These are phyloP conservation scores for Drosophila varians DNA, from an alignment of 1,140 invertebrate genomes.

Conservation along the genomic window DNA sequence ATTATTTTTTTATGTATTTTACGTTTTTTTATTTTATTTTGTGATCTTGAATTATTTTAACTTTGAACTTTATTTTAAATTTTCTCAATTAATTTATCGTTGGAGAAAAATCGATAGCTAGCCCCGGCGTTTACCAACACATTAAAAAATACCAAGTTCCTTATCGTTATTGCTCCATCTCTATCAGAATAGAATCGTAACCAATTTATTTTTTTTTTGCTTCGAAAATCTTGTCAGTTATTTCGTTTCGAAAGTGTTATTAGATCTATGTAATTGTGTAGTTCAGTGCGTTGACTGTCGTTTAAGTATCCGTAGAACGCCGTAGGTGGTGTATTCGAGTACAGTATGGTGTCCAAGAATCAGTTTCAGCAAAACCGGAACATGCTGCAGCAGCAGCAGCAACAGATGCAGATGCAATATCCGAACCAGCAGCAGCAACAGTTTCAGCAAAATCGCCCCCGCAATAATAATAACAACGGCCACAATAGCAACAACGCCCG, in stretches of 20 bases:
- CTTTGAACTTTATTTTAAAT: background rate
- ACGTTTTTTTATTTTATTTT: too few species aligned
- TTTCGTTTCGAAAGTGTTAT: background rate
- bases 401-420: background rate
- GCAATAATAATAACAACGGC: slow-evolving; percentile 10
- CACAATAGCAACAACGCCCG: slow-evolving; percentile 36
- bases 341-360: slow-evolving; percentile 50
- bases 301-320: background rate
- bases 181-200: background rate
- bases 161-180: background rate
- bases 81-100: too few species aligned
- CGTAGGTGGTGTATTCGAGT: background rate
- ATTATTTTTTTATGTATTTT: too few species aligned
- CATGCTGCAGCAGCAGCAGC: slow-evolving; percentile 50
- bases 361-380: slow-evolving; percentile 50
- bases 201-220: background rate
- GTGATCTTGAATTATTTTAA: too few species aligned
- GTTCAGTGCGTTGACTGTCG: background rate
- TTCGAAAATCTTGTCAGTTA: background rate
- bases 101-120: background rate
- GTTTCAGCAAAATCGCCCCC: slow-evolving; percentile 3
- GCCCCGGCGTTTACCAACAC: background rate
- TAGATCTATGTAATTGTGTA: background rate
- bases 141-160: too few species aligned
- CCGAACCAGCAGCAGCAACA: slow-evolving; percentile 24